Evolutionary conservation across 2,797 vertebrate genomes (phyloP).

Genomic region (Chelonia mydas): DNA sequence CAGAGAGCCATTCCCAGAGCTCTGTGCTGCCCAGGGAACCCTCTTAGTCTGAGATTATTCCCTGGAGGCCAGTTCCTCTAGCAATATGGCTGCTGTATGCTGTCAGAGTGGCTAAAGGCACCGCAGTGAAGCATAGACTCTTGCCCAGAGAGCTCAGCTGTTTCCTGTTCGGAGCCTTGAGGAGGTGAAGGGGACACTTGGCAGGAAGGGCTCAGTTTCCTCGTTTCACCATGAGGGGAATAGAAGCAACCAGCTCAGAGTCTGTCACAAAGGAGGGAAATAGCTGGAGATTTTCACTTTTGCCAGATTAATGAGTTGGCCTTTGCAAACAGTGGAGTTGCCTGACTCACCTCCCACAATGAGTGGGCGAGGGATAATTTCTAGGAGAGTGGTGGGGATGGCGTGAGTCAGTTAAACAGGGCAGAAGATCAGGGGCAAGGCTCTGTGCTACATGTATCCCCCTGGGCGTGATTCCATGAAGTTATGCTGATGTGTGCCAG

Average conservation of each 20-base stretch:
- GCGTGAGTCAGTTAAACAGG: neutral
- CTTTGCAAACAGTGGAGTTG: neutral
- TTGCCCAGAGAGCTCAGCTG: neutral
- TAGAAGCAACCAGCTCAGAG: neutral
- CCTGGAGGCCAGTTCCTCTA: neutral
- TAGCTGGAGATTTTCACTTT: neutral
- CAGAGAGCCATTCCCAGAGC: neutral
- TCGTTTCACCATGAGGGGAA: fast-evolving
- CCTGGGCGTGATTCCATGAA: neutral
- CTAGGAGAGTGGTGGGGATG: neutral
- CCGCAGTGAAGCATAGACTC: neutral
- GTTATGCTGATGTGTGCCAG: neutral
- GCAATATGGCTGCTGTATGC: neutral
- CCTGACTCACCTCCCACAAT: too few relatives aligned
- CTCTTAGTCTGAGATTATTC: neutral
- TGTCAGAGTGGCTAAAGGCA: too few relatives aligned
- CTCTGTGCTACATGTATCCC: too few relatives aligned
- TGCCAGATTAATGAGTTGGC: neutral
- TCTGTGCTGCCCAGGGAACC: neutral
- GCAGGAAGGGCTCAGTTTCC: neutral
- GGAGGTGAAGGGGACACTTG: neutral
- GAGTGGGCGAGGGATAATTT: neutral
- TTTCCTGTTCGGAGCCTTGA: neutral
- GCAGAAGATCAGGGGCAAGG: neutral
- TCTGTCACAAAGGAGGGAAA: neutral